Evolutionary conservation across 1,140 invertebrate species (phyloP), one percentile per base, ranked within the genome.

Genomic region (Drosophila sucinea): DNA sequence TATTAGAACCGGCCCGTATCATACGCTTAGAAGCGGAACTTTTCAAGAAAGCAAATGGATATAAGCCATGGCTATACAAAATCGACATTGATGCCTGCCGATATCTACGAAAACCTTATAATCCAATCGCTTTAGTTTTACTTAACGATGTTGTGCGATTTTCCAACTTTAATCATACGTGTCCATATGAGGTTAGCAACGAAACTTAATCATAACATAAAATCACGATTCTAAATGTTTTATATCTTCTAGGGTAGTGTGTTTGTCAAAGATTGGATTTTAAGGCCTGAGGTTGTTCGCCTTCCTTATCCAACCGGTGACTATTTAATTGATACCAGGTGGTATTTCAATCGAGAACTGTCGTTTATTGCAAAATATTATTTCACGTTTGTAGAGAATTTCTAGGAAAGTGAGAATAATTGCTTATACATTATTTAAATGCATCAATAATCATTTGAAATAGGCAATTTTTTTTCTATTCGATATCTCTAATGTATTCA

Each of bases 121-220:
- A 47, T 25, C 44, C 44, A 1, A 47, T 44, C 4, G 29, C 40
- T 29, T 2, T 62, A 23, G 8, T n/a, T 8, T 32, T 29, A 8
- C 1, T 32, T n/a, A 17, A 29, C 5, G 6, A 62, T 8, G 6
- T 6, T 62, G 3, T 44, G 3, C 4, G 17, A 10, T 62, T 32
- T 62, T n/a, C 60, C 11, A 62, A 47, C 35, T 11, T 62, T 1
- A 62, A 62, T 23, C 60, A 62, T 27, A n/a, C 44, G 1, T 54
- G 44, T 35, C 44, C 40, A 23, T 4, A 32, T 3, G 6, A 23
- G 44, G 61, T 63, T 3, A 47, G 44, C 8, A 10, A 11, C n/a
- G 4, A 51, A 51, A 23, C 23, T 27, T 8, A 44, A 3, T 5
- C 1, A 23, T 41, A 41, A 33, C 1, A 44, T 44, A 17, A 44